These are phyloP conservation scores for Chaitophorus viminalis DNA, from an alignment of 2,888 invertebrate genomes.

Conservation along the genomic window DNA sequence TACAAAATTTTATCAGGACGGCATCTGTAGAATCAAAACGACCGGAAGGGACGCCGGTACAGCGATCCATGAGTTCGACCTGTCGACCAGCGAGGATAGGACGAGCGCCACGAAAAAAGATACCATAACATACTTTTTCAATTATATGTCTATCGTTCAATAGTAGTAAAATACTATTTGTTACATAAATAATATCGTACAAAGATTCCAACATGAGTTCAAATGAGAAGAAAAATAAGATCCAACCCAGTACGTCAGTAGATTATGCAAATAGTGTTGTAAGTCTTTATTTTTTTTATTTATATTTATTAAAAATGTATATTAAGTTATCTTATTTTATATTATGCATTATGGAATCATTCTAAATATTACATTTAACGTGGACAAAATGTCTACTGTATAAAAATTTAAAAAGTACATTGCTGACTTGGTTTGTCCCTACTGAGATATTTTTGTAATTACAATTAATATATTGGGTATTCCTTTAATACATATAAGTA, in stretches of 20 bases:
- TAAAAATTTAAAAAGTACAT: too few relatives aligned
- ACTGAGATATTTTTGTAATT: too few relatives aligned
- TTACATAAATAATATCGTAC: neutral
- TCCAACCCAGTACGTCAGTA: neutral
- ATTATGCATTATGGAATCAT: neutral
- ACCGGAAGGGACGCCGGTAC: constrained; percentile 60
- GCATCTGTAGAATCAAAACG: constrained; percentile 14
- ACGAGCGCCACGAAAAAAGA: constrained; percentile 63
- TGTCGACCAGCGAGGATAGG: constrained; percentile 59
- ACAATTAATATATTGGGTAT: too few relatives aligned
- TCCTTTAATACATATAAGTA: too few relatives aligned
- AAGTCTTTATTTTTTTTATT: constrained; percentile 21
- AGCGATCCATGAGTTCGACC: constrained; percentile 47
- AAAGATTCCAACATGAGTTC: constrained; percentile 5
- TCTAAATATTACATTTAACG: neutral
- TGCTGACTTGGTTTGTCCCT: too few relatives aligned
- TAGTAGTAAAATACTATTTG: neutral
- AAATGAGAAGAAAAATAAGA: constrained; percentile 21
- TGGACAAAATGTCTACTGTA: too few relatives aligned
- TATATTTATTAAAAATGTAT: constrained; percentile 5
- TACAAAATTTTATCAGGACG: constrained; percentile 44
- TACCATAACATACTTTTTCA: neutral
- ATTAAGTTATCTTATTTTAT: neutral
- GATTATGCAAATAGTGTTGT: constrained; percentile 28
- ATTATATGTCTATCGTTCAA: neutral